A percentile compares a stretch with the other conserved stretches of the same genome.
Conservation (phyloP, 1,140 invertebrate species). For the Telenomus remus region DNA sequence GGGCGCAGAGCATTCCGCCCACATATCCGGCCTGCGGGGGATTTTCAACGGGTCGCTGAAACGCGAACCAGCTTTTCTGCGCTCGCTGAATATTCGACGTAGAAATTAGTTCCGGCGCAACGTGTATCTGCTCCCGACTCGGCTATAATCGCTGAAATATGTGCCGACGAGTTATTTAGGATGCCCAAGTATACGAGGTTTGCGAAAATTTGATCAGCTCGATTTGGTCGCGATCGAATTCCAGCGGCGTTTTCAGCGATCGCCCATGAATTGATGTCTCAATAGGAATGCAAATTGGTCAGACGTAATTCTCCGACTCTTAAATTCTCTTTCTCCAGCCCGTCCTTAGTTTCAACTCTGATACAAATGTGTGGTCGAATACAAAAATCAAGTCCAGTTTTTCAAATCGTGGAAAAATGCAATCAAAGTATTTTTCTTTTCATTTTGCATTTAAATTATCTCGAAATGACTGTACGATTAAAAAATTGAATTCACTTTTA, state of each 20-base stretch:
- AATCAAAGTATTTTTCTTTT: too few species aligned
- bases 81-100: conserved; percentile 54
- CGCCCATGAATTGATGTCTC: conserved; percentile 12
- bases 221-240: conserved; percentile 28
- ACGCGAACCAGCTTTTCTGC: conserved; percentile 58
- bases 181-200: conserved; percentile 15
- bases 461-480: too few species aligned
- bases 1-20: conserved; percentile 49
- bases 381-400: too few species aligned
- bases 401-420: too few species aligned
- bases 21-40: conserved; percentile 56
- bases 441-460: too few species aligned
- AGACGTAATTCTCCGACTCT: neutral
- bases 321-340: neutral
- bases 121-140: conserved; percentile 18
- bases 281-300: neutral
- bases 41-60: conserved; percentile 61
- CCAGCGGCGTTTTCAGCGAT: neutral
- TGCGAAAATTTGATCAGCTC: conserved; percentile 37
- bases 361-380: conserved; percentile 32
- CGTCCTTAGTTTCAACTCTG: too few species aligned
- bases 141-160: conserved; percentile 44
- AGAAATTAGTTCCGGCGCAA: conserved; percentile 42
- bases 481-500: too few species aligned
- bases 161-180: conserved; percentile 30